These are phyloP conservation scores for Oeneis ivallda DNA, from an alignment of 2,888 invertebrate species.

Conservation along the genomic window DNA sequence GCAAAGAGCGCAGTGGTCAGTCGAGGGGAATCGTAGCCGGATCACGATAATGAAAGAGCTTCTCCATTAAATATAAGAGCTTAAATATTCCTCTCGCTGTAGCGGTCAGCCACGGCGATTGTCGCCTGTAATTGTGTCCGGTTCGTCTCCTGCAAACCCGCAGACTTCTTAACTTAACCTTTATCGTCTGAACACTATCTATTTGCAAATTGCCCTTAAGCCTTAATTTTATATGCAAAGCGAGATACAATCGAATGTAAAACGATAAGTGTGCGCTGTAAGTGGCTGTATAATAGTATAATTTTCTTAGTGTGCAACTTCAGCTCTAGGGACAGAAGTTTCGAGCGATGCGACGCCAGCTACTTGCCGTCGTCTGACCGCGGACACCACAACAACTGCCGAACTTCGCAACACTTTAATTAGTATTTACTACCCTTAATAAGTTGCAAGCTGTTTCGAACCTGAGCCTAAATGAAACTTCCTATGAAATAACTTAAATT, in stretches of 20 bases:
- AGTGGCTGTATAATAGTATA: slow-evolving; percentile 37
- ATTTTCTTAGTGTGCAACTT: slow-evolving; percentile 53
- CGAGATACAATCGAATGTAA: slow-evolving; percentile 17
- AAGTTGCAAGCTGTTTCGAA: slow-evolving; percentile 49
- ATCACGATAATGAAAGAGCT: slow-evolving; percentile 70
- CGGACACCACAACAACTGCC: slow-evolving; percentile 51
- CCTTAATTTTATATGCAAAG: slow-evolving; percentile 36
- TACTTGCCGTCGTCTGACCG: slow-evolving; percentile 53
- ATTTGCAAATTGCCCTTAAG: slow-evolving; percentile 34
- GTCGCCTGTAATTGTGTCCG: slow-evolving; percentile 78
- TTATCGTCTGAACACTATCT: slow-evolving; percentile 29
- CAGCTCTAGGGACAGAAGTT: slow-evolving; percentile 61
- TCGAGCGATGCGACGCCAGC: slow-evolving; percentile 31
- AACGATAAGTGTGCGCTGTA: slow-evolving; percentile 19
- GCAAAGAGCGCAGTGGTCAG: slow-evolving; percentile 41
- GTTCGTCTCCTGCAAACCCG: slow-evolving; percentile 49
- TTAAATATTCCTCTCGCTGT: slow-evolving; percentile 59
- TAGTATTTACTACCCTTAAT: slow-evolving; percentile 57
- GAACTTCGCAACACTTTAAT: slow-evolving; percentile 66
- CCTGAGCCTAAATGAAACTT: slow-evolving; percentile 40
- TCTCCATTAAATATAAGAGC: slow-evolving; percentile 65
- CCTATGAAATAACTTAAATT: slow-evolving; percentile 41
- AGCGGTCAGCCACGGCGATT: slow-evolving; percentile 61
- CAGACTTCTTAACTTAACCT: slow-evolving; percentile 39
- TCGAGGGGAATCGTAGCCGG: slow-evolving; percentile 54